Conservation (phyloP, 2,888 invertebrate genomes). For the Acleris literana region DNA sequence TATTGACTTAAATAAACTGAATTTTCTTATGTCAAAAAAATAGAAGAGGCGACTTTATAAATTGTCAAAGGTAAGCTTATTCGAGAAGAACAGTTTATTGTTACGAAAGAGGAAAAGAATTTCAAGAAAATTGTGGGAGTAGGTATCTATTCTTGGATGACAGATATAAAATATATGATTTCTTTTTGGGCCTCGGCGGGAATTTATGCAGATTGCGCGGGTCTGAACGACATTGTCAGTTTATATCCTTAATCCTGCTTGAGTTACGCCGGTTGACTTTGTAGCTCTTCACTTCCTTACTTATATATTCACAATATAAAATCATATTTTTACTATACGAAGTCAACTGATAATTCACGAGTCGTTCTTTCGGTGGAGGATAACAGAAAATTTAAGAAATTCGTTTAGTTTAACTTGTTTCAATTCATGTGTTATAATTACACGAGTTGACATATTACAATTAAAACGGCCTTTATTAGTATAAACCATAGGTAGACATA, state of each 20-base stretch:
- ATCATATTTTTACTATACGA: too few species aligned
- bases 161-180: slow-evolving; percentile 22
- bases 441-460: too few species aligned
- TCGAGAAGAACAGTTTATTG: slow-evolving; percentile 25
- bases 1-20: slow-evolving; percentile 19
- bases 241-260: slow-evolving; percentile 9
- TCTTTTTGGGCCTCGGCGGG: slow-evolving; percentile 14
- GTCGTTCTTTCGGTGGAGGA: too few species aligned
- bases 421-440: too few species aligned
- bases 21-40: slow-evolving; percentile 5
- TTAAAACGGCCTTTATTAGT: too few species aligned
- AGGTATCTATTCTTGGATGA: slow-evolving; percentile 18
- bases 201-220: slow-evolving; percentile 23
- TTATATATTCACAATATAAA: not conserved
- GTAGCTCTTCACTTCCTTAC: not conserved
- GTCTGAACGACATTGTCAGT: slow-evolving; percentile 7
- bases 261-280: slow-evolving; percentile 6
- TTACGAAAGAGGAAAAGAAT: slow-evolving; percentile 22
- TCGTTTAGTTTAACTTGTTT: too few species aligned
- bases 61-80: slow-evolving; percentile 32
- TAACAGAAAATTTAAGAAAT: too few species aligned
- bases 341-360: too few species aligned
- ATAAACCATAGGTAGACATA: too few species aligned
- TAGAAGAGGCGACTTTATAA: slow-evolving; percentile 11
- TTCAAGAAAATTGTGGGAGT: slow-evolving; percentile 10